Base-by-base conservation (phyloP, 2,888 invertebrate genomes). In the Drosophila demipolita region DNA sequence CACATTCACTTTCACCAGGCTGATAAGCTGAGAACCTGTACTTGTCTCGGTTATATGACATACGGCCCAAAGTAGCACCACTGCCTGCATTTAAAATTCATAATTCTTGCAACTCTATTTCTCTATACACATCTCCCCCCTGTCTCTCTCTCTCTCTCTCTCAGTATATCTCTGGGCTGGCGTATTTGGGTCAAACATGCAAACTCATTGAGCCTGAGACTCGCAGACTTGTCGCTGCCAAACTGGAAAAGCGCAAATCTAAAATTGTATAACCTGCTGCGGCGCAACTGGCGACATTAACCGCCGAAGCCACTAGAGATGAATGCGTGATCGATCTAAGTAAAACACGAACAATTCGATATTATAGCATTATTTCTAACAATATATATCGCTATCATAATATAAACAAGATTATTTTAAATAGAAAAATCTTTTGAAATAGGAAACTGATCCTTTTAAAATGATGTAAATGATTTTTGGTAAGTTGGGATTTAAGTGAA, bases 141-240 rank as follows among this genome's bases (percentile, higher is more conserved):
- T 26, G 23, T 15, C 42, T 26, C 55, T 54, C 42, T 78, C 65
- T 59, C 60, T 68, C 58, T 55, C 32, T 49, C 4, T 74, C 66
- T 59, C 69, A 20, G 3, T 20, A 7, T 12, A 0, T 75, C 68
- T 48, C 15, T 59, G 59, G 53, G 54, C 54, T 38, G 45, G 71
- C 66, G 89, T 80, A 90, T 87, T 90, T 87, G 82, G 87, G 87
- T 87, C 87, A 87, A 90, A 87, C 82, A 84, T 90, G 90, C 89
- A 82, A 84, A 85, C 82, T 84, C 83, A 87, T 78, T 83, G 82
- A 67, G 75, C 59, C 63, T 70, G 57, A 66, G 75, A 58, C 71
- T 68, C 62, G 60, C 45, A 54, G 73, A 66, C 71, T 69, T 69
- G 81, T 70, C 69, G 81, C 70, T 74, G 81, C 66, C 78, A 78